phyloP scores from a whole-genome alignment of 2,113 vertebrate genomes.

The Pomatorhinus ruficollis region DNA sequence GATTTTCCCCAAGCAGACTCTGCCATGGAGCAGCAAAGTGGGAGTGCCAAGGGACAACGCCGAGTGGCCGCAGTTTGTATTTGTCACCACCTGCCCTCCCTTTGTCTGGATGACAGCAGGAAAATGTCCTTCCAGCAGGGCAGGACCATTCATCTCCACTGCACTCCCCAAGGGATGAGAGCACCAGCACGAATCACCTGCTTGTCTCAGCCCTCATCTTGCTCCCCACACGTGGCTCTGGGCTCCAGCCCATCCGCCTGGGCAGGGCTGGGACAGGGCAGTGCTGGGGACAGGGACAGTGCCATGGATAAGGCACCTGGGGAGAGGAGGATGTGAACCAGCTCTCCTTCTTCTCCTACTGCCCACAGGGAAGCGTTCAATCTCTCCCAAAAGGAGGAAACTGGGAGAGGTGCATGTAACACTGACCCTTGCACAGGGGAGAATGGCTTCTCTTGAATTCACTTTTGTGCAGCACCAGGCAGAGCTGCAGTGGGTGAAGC shows the following conservation, averaged over 20 bases:
- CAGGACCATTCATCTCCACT: neutral
- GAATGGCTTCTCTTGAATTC: neutral
- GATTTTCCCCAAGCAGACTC: neutral
- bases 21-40: neutral
- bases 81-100: neutral
- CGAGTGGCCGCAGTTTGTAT: accelerated
- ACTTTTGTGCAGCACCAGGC: neutral
- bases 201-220: neutral
- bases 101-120: neutral
- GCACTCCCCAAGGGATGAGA: neutral
- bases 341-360: neutral
- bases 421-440: neutral
- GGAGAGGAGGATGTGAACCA: neutral
- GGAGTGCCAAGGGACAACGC: neutral
- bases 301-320: neutral
- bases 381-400: neutral
- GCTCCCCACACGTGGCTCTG: neutral
- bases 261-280: neutral
- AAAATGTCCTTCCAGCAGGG: neutral
- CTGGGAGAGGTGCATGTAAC: neutral
- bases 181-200: neutral
- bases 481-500: accelerated
- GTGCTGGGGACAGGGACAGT: neutral
- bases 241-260: neutral
- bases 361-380: accelerated